A percentile compares a stretch with the other conserved stretches of the same genome.
These are phyloP conservation scores for Nasonia giraulti DNA, from an alignment of 1,140 invertebrate species.

Conservation along the genomic window DNA sequence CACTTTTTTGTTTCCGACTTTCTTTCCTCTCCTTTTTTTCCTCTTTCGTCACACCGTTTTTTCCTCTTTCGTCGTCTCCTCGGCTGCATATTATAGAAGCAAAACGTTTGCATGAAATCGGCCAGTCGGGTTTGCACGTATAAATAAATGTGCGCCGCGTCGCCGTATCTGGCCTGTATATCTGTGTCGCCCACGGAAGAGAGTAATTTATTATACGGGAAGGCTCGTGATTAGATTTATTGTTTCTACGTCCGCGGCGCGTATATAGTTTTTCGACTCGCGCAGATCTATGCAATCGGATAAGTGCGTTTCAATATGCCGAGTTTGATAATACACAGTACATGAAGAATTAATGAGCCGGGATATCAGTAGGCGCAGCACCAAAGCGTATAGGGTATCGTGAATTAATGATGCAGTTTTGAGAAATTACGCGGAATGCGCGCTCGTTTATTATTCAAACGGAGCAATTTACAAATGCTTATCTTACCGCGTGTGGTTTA, in stretches of 20 bases:
- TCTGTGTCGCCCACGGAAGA: conserved; percentile 1
- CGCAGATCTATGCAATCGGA: conserved; percentile 13
- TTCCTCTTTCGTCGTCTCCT: background rate
- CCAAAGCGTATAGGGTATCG: background rate
- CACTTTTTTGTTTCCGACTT: background rate
- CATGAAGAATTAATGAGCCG: background rate
- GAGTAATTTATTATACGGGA: conserved; percentile 17
- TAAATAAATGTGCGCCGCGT: background rate
- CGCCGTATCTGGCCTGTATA: conserved; percentile 15
- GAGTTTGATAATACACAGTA: background rate
- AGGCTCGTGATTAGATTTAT: conserved; percentile 21
- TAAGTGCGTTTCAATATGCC: conserved; percentile 9
- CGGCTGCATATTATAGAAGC: background rate
- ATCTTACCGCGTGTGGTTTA: background rate
- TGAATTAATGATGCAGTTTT: background rate
- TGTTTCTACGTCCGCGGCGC: background rate
- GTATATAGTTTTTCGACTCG: background rate
- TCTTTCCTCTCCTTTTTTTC: background rate
- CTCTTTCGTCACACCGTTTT: background rate
- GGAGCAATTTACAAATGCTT: background rate
- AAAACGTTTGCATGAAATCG: conserved; percentile 20
- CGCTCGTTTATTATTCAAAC: background rate
- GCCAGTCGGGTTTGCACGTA: background rate
- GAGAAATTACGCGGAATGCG: background rate
- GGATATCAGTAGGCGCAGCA: background rate